Conservation (phyloP, 2,888 invertebrate genomes). For the Diloba caeruleocephala region DNA sequence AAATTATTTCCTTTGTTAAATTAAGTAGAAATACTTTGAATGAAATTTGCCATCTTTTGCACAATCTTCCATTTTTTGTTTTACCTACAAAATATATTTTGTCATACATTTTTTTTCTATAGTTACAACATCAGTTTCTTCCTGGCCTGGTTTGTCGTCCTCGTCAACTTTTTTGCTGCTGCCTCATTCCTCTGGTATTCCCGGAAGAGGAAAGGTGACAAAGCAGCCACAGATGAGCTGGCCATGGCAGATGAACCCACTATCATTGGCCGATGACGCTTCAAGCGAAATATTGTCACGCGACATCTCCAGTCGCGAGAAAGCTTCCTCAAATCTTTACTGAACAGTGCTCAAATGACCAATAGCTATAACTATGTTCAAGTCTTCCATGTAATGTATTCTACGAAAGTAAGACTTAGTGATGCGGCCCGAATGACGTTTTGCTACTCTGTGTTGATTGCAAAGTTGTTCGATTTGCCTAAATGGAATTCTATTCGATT, state of each 20-base stretch:
- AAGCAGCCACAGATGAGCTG: constrained; percentile 94
- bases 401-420: constrained; percentile 54
- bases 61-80: not conserved
- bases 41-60: not conserved
- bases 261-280: constrained; percentile 91
- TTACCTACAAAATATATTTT: not conserved
- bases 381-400: constrained; percentile 79
- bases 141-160: constrained; percentile 94
- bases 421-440: constrained; percentile 46
- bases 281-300: constrained; percentile 56
- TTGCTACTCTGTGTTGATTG: constrained; percentile 10
- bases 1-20: constrained; percentile 37
- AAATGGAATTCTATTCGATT: constrained; percentile 2
- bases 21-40: constrained; percentile 12
- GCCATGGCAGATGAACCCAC: constrained; percentile 96
- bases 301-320: constrained; percentile 64
- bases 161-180: constrained; percentile 91
- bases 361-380: constrained; percentile 77
- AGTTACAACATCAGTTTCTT: constrained; percentile 93
- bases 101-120: constrained; percentile 41
- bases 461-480: constrained; percentile 5
- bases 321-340: constrained; percentile 77
- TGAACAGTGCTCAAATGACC: constrained; percentile 88
- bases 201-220: constrained; percentile 95
- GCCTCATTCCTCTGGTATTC: constrained; percentile 94